phyloP scores from a whole-genome alignment of 2,797 vertebrate species.

The Limosa lapponica region DNA sequence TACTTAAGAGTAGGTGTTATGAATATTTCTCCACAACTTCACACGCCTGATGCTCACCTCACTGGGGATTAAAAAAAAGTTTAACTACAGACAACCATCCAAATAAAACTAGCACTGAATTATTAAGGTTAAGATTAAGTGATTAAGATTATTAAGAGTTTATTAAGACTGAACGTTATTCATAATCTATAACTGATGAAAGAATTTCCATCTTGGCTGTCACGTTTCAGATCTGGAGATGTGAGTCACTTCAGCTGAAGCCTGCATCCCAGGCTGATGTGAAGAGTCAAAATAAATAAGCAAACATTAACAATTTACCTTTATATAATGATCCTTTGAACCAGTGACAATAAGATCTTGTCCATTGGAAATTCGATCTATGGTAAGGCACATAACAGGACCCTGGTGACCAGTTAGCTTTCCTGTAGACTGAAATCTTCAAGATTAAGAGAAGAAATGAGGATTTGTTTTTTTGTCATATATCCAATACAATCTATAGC shows the following conservation, averaged over 20 bases:
- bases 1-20: background rate
- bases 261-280: background rate
- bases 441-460: background rate
- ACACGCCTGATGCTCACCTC: background rate
- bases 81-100: background rate
- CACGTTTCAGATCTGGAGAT: background rate
- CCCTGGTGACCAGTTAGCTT: constrained; percentile 94
- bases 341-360: constrained; percentile 95
- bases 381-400: constrained; percentile 94
- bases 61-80: background rate
- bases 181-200: background rate
- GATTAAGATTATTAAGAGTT: background rate
- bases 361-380: constrained; percentile 88
- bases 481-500: background rate
- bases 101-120: background rate
- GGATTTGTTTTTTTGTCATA: background rate
- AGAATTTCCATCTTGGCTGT: background rate
- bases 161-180: background rate
- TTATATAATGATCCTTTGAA: constrained; percentile 95
- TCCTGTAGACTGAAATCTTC: constrained; percentile 95
- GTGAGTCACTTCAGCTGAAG: background rate
- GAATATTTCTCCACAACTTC: background rate
- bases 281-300: background rate
- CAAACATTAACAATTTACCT: constrained; percentile 76
- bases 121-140: background rate